Conservation (phyloP, 2,888 invertebrate species). For the Agonum fuliginosum region DNA sequence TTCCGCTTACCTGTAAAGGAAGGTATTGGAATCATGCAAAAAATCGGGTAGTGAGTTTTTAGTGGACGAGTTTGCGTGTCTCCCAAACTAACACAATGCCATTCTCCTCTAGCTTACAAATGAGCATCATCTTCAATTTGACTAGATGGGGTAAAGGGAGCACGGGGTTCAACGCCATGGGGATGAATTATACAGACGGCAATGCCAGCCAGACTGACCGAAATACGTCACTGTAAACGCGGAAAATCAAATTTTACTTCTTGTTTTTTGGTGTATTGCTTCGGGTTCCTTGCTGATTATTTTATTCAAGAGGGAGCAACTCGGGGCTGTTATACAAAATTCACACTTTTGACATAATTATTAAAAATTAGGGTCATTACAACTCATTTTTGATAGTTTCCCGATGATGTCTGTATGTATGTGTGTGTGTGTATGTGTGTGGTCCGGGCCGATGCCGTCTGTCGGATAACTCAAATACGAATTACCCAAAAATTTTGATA, state of each 20-base stretch:
- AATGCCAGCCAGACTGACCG: conserved; percentile 5
- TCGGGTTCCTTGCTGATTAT: conserved; percentile 10
- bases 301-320: not conserved
- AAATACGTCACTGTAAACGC: conserved; percentile 20
- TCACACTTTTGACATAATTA: too few relatives aligned
- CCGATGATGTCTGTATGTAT: too few relatives aligned
- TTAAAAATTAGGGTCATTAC: too few relatives aligned
- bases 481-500: too few relatives aligned
- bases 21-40: too few relatives aligned
- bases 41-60: too few relatives aligned
- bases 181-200: conserved; percentile 10
- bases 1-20: too few relatives aligned
- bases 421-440: too few relatives aligned
- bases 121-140: conserved; percentile 18
- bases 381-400: too few relatives aligned
- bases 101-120: conserved; percentile 11
- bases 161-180: conserved; percentile 3
- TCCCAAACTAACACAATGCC: not conserved
- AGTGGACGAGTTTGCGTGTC: too few relatives aligned
- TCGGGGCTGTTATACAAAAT: not conserved
- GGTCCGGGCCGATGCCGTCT: too few relatives aligned
- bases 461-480: too few relatives aligned
- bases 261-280: not conserved
- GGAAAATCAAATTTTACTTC: conserved; percentile 33
- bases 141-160: not conserved